These are phyloP conservation scores for Cactoblastis cactorum DNA, from an alignment of 2,888 invertebrate genomes.

Conservation along the genomic window DNA sequence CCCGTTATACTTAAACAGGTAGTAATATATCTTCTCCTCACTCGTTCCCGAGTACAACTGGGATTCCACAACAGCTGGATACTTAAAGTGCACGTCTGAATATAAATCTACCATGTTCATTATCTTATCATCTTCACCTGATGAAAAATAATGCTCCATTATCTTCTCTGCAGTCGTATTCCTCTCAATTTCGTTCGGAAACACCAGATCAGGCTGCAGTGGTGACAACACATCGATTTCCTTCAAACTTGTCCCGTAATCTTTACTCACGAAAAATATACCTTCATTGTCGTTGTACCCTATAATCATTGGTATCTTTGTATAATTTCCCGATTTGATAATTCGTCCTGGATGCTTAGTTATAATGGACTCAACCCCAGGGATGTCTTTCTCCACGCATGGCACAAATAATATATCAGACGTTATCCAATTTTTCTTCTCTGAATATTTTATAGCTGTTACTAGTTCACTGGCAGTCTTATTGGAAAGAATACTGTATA, in stretches of 20 bases:
- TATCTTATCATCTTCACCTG: constrained; percentile 49
- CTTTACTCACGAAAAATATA: constrained; percentile 56
- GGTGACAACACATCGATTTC: constrained; percentile 39
- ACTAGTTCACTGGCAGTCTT: constrained; percentile 51
- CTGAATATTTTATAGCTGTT: constrained; percentile 43
- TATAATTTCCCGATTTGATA: constrained; percentile 57
- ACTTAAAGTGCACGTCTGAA: constrained; percentile 65
- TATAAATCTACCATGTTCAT: constrained; percentile 66
- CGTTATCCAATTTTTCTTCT: constrained; percentile 56
- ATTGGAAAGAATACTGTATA: constrained; percentile 52
- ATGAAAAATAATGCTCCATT: constrained; percentile 51
- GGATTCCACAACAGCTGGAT: constrained; percentile 56
- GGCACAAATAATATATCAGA: constrained; percentile 58
- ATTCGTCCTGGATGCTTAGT: constrained; percentile 53
- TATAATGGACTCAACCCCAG: constrained; percentile 55
- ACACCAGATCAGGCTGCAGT: constrained; percentile 52
- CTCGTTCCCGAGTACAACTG: constrained; percentile 53
- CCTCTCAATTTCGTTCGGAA: constrained; percentile 46
- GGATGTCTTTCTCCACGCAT: constrained; percentile 56
- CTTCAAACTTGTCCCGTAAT: constrained; percentile 53
- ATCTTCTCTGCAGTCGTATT: constrained; percentile 49
- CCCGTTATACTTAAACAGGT: constrained; percentile 61
- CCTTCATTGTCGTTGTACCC: constrained; percentile 68
- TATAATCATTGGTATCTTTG: constrained; percentile 67
- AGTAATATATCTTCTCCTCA: constrained; percentile 61